These are phyloP conservation scores for Bimastos eiseni DNA, from an alignment of 2,888 invertebrate genomes.

Conservation along the genomic window DNA sequence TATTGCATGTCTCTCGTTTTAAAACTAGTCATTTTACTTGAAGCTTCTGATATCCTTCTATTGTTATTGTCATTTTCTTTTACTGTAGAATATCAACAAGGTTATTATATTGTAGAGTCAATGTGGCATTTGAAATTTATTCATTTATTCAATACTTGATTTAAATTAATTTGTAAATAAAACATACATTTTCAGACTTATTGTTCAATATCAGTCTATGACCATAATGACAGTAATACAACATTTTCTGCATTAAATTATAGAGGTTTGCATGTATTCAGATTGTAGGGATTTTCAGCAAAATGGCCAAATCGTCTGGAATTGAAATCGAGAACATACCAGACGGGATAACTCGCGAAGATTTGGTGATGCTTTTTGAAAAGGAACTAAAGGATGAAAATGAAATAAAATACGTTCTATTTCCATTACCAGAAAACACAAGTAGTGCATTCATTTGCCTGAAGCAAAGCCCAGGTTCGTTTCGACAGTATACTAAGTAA, in stretches of 20 bases:
- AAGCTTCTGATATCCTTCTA: background rate
- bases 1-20: too few relatives aligned
- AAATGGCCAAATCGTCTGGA: background rate
- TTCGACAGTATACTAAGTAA: too few relatives aligned
- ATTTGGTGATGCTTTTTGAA: background rate
- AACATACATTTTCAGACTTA: background rate
- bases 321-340: conserved; percentile 9
- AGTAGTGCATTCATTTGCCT: background rate
- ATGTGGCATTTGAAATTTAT: background rate
- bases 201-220: background rate
- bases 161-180: too few relatives aligned
- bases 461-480: background rate
- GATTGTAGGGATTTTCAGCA: background rate
- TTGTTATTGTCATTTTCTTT: background rate
- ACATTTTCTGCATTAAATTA: background rate
- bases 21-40: background rate
- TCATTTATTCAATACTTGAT: too few relatives aligned
- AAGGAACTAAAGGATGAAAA: background rate
- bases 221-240: background rate
- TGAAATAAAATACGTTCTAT: conserved; percentile 15
- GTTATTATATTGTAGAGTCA: background rate
- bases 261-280: background rate
- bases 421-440: background rate
- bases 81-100: background rate
- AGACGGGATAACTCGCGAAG: background rate